A percentile compares a stretch with the other conserved stretches of the same genome.
phyloP scores from a whole-genome alignment of 2,797 vertebrate species.

The Melanotaenia trifasciata region DNA sequence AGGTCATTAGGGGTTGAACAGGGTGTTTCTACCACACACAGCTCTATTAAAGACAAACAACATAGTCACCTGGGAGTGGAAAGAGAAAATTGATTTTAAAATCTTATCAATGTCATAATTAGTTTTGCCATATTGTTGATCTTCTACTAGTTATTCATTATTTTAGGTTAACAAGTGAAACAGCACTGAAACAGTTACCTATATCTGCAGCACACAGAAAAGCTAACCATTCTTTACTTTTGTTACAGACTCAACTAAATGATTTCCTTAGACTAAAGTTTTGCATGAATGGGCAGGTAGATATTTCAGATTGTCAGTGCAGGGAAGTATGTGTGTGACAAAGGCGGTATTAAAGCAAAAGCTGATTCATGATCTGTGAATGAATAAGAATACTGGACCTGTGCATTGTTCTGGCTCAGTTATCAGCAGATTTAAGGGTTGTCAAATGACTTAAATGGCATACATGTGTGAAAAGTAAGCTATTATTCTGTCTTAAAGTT shows the following conservation, averaged over 20 bases:
- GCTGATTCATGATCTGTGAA: constrained; percentile 78
- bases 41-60: background rate
- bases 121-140: background rate
- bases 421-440: constrained; percentile 73
- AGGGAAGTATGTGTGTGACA: constrained; percentile 68
- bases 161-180: background rate
- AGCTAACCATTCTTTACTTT: constrained; percentile 1
- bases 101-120: background rate
- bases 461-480: constrained; percentile 52
- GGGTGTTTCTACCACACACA: no score
- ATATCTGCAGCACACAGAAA: background rate
- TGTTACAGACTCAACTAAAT: constrained; percentile 7
- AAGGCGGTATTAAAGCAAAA: constrained; percentile 70
- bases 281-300: constrained; percentile 74
- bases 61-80: background rate
- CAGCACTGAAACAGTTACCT: background rate
- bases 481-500: background rate
- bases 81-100: background rate
- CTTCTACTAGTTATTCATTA: background rate
- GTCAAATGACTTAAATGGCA: constrained; percentile 60
- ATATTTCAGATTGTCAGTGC: constrained; percentile 73
- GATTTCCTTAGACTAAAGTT: constrained; percentile 82
- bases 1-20: no score
- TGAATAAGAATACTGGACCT: constrained; percentile 81
- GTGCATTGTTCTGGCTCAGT: constrained; percentile 79